phyloP scores from a whole-genome alignment of 2,113 vertebrate genomes.

The Lampris megalopsis region DNA sequence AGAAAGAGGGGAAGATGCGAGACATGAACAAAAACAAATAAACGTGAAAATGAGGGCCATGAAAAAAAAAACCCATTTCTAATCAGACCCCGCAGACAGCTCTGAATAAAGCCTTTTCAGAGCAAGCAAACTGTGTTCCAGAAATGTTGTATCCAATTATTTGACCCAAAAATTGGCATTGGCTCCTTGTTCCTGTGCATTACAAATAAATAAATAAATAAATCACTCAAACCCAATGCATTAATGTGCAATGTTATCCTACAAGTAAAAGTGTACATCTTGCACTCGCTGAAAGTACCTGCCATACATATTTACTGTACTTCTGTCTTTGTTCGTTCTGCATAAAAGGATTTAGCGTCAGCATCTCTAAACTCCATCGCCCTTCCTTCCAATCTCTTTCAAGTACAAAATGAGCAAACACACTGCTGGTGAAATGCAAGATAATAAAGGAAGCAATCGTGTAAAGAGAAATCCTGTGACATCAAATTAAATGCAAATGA shows the following conservation, averaged over 20 bases:
- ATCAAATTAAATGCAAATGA: conserved; percentile 27
- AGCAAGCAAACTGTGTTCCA: conserved; percentile 26
- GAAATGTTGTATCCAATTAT: conserved; percentile 35
- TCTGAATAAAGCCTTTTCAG: conserved; percentile 50
- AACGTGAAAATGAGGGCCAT: neutral
- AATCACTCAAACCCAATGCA: conserved; percentile 8
- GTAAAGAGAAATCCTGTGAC: conserved; percentile 19
- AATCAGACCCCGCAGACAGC: conserved; percentile 31
- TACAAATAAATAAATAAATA: neutral
- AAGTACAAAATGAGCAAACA: neutral
- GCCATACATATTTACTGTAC: too few relatives aligned
- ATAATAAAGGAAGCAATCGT: conserved; percentile 65
- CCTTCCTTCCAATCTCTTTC: neutral
- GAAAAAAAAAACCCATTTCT: conserved; percentile 3
- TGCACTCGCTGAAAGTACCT: too few relatives aligned
- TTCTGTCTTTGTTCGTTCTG: too few relatives aligned
- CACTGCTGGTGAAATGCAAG: conserved; percentile 33
- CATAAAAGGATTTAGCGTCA: neutral
- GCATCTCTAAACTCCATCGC: neutral
- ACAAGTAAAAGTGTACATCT: too few relatives aligned
- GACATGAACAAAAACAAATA: neutral
- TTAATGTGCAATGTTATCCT: neutral
- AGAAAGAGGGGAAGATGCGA: conserved; percentile 4
- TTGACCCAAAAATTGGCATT: conserved; percentile 24
- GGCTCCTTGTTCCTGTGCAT: neutral